phyloP scores from a whole-genome alignment of 2,888 invertebrate genomes.

The Drosophila anceps region DNA sequence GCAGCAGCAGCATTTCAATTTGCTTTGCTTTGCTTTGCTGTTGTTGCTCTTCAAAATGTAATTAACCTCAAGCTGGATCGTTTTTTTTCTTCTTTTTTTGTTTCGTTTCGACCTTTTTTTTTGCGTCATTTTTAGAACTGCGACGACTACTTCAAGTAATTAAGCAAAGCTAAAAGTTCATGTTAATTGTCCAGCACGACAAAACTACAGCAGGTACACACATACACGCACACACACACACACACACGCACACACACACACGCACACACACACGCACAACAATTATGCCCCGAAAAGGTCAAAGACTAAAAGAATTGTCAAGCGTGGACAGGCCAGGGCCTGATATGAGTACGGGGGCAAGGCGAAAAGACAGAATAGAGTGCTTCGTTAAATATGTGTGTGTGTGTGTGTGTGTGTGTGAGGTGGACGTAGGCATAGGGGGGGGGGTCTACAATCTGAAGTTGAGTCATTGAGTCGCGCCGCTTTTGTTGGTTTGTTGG shows the following conservation, averaged over 20 bases:
- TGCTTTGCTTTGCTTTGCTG: constrained; percentile 53
- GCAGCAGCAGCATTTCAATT: constrained; percentile 69
- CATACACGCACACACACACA: constrained; percentile 24
- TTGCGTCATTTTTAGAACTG: constrained; percentile 76
- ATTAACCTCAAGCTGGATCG: constrained; percentile 66
- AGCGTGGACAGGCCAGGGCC: constrained; percentile 65
- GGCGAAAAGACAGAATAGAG: constrained; percentile 18
- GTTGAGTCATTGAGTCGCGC: constrained; percentile 72
- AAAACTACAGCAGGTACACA: constrained; percentile 53
- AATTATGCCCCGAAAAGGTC: constrained; percentile 68
- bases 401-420: no score
- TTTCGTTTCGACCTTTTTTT: constrained; percentile 51
- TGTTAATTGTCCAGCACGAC: constrained; percentile 75
- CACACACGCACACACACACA: constrained; percentile 8
- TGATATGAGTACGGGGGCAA: constrained; percentile 51
- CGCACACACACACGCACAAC: constrained; percentile 33
- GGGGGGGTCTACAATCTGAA: constrained; percentile 30
- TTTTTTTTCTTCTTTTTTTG: constrained; percentile 30
- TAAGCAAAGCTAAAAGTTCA: constrained; percentile 81
- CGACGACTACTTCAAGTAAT: constrained; percentile 65
- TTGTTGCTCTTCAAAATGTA: constrained; percentile 74
- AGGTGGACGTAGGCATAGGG: background rate
- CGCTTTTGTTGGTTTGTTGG: constrained; percentile 40
- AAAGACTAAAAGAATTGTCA: constrained; percentile 79
- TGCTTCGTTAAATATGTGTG: constrained; percentile 1